A percentile compares a stretch with the other conserved stretches of the same genome.
These are phyloP conservation scores for Pseudopipra pipra DNA, from an alignment of 2,113 vertebrate species.

Conservation along the genomic window DNA sequence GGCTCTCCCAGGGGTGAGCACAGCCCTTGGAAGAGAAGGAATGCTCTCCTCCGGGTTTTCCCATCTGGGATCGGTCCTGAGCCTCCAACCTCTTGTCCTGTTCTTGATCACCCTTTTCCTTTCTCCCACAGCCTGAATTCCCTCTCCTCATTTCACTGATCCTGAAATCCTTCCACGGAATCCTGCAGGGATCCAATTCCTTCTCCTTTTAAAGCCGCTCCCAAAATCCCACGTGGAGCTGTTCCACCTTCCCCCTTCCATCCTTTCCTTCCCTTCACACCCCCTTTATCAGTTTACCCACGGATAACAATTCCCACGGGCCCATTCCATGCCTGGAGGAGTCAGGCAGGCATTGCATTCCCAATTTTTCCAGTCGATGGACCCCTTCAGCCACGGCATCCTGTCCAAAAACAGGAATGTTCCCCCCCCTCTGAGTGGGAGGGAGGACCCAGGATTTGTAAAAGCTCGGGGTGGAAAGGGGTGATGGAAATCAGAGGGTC, in stretches of 20 bases:
- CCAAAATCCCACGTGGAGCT: neutral
- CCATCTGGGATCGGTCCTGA: neutral
- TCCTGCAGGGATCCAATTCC: neutral
- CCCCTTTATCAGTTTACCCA: neutral
- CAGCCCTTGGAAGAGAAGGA: neutral
- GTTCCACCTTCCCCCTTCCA: neutral
- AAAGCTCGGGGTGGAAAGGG: neutral
- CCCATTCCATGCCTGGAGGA: neutral
- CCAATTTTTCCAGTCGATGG: neutral
- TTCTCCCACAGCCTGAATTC: neutral
- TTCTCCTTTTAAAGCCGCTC: neutral
- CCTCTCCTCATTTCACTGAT: neutral
- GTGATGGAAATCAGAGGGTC: too few species aligned
- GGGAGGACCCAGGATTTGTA: neutral
- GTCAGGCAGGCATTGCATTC: neutral
- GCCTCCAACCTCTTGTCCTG: neutral
- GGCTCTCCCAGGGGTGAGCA: neutral
- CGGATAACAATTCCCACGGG: neutral
- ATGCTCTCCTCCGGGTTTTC: neutral
- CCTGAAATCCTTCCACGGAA: neutral
- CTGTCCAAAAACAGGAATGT: neutral
- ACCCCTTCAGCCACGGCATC: neutral
- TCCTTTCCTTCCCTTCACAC: neutral
- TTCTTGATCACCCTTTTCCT: too few species aligned
- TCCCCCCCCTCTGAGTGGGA: neutral